Base-by-base conservation (phyloP, 2,113 vertebrate species). In the Peromyscus polionotus region DNA sequence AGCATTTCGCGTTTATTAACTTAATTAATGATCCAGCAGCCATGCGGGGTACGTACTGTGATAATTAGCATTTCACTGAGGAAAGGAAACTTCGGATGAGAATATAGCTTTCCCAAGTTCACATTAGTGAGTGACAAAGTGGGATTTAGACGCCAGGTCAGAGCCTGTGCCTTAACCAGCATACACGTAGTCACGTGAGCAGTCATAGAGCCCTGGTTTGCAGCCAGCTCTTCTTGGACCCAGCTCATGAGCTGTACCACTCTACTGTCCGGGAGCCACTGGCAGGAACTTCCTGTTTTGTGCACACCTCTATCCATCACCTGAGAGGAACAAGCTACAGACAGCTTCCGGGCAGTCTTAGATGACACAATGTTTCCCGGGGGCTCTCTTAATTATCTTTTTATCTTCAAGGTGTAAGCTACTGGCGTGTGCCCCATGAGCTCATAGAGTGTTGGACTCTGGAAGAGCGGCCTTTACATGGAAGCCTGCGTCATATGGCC, bases 391-490 rank as follows among this genome's bases (percentile, higher is more conserved):
- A 89, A 67, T 36, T 77, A 48, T 13, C 75, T 93, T 97, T 89
- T 96, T 96, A 48, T 92, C 96, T 93, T 96, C 11, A 95, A 99
- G 98, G 98, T 95, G 98, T 99, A 63, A 99, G 98, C 97, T 99
- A 98, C 96, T 99, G 99, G 98, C 96, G 98, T 68, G 98, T 98
- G 51, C 99, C 98, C 39, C 98, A 98, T 2, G 99, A 99, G 93
- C 91, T 98, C 84, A 98, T 95, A 73, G 98, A 99, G 93, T 99
- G 98, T 0, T 99, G 98, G 98, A 99, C 99, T 65, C 97, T 99
- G 33, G 98, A 99, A 93, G 98, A 99, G 70, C 57, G 42, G 33
- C 97, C 99, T 61, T 85, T 99, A 89, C 98, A 98, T 97, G 98
- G 98, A 95, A 98, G 94, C 83, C 96, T 98, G 19, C 93, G 93